These are phyloP conservation scores for Archegozetes longisetosus DNA, from an alignment of 1,140 invertebrate genomes.

Conservation along the genomic window DNA sequence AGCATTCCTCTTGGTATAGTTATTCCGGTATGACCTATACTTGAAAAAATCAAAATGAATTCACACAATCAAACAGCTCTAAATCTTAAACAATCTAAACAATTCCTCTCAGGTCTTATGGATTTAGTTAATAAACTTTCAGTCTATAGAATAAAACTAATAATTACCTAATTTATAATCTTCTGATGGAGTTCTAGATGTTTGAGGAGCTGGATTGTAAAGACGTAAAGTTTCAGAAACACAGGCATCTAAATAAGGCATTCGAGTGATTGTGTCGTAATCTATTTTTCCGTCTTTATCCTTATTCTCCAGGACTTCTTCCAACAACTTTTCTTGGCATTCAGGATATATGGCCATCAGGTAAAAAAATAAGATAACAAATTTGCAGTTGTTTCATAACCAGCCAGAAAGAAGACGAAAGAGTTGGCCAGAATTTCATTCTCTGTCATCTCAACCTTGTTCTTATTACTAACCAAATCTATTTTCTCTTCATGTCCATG, in stretches of 20 bases:
- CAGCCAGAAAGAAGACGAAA: too few relatives aligned
- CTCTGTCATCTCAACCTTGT: too few relatives aligned
- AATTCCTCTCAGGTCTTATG: neutral
- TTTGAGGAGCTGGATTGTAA: conserved; percentile 24
- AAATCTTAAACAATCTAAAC: conserved; percentile 22
- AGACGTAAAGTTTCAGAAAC: conserved; percentile 25
- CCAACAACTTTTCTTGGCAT: conserved; percentile 29
- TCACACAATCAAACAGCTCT: conserved; percentile 38
- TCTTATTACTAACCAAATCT: too few relatives aligned
- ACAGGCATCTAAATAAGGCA: conserved; percentile 26
- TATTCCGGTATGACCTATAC: conserved; percentile 38
- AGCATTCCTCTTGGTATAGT: too few relatives aligned
- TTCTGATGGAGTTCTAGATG: too few relatives aligned
- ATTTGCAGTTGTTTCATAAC: conserved; percentile 39
- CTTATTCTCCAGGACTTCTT: conserved; percentile 1
- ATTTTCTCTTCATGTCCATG: too few relatives aligned
- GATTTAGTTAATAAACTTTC: conserved; percentile 7
- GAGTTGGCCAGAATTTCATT: too few relatives aligned
- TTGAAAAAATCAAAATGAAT: conserved; percentile 45
- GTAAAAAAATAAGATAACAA: conserved; percentile 33
- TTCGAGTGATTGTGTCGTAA: too few relatives aligned
- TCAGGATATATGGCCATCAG: conserved; percentile 38
- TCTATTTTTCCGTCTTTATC: neutral
- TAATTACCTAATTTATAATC: too few relatives aligned
- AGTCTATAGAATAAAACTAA: conserved; percentile 34